Conservation (phyloP, 64 coral and sea anemone species). For the Exaiptasia diaphana region DNA sequence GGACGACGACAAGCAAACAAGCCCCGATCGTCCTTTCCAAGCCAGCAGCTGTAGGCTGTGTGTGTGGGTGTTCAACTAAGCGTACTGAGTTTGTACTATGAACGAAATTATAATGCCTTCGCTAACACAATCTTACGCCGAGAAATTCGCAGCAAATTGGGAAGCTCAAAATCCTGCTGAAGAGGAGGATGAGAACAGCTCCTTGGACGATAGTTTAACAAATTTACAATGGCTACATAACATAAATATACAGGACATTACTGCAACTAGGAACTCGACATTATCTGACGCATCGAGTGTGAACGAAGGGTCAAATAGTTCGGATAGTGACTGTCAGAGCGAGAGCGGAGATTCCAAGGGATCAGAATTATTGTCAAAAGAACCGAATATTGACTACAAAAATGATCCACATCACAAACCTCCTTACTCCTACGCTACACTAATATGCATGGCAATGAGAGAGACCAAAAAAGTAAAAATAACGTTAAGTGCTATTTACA, state of each 20-base stretch:
- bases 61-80: too few species aligned
- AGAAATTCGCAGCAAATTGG: constrained; percentile 97
- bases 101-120: too few species aligned
- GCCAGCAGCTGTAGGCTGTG: too few species aligned
- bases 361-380: constrained; percentile 53
- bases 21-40: too few species aligned
- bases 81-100: too few species aligned
- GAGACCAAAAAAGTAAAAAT: constrained; percentile 95
- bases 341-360: constrained; percentile 65
- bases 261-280: constrained; percentile 19
- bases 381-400: constrained; percentile 90
- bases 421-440: constrained; percentile 89
- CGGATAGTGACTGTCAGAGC: constrained; percentile 68
- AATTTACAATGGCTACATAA: constrained; percentile 95
- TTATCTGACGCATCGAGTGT: constrained; percentile 41
- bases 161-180: constrained; percentile 78
- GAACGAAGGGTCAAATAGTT: constrained; percentile 30
- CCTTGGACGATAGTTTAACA: constrained; percentile 92
- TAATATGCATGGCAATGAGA: constrained; percentile 99
- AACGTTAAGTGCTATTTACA: constrained; percentile 92
- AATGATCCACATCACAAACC: constrained; percentile 84
- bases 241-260: constrained; percentile 90
- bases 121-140: constrained; percentile 80
- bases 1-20: too few species aligned
- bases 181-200: constrained; percentile 58